Evolutionary conservation across 2,797 vertebrate genomes (phyloP), one percentile per base, ranked within the genome.

Genomic region (Taenioides sp.): DNA sequence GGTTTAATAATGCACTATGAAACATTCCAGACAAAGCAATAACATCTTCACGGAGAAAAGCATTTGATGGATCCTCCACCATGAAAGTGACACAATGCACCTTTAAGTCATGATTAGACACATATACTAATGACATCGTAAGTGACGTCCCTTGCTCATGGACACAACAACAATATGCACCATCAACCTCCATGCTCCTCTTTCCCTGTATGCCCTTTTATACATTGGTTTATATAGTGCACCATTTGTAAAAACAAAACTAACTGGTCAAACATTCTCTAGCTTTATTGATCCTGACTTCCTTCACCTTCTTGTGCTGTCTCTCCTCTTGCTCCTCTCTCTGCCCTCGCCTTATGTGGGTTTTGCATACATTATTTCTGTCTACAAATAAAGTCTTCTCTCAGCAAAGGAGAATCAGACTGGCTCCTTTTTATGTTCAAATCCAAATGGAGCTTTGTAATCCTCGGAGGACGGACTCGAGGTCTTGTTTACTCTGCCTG

Each of bases 341-440:
- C 40, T 67, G n/a, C 54, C 47, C 4, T 25, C 74, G 60, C 73
- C 68, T 76, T 65, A 67, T 74, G 59, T 70, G 47, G 25, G 80
- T 64, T 85, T 87, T 83, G 70, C 78, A 85, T 88, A 77, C 67
- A 87, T 91, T 85, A 86, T 72, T 73, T 77, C 47, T 59, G 67
- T 73, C 22, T 40, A 67, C 80, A 79, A 87, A 86, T 74, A 73
- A 68, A 84, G 78, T 74, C 34, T 34, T 62, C 70, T 74, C 70
- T 73, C 68, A 77, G 70, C 72, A 72, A 86, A 87, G 79, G 73
- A 76, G 86, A 88, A 87, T 84, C 82, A 69, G 61, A 61, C 80
- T 83, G 81, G 80, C 71, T 74, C 82, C 78, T 64, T 85, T 87
- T 80, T 54, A 76, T 88, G 83, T 83, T 81, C 71, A 86, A 87